Base-by-base conservation (phyloP, 1,140 invertebrate genomes). In the Procambarus clarkii region DNA sequence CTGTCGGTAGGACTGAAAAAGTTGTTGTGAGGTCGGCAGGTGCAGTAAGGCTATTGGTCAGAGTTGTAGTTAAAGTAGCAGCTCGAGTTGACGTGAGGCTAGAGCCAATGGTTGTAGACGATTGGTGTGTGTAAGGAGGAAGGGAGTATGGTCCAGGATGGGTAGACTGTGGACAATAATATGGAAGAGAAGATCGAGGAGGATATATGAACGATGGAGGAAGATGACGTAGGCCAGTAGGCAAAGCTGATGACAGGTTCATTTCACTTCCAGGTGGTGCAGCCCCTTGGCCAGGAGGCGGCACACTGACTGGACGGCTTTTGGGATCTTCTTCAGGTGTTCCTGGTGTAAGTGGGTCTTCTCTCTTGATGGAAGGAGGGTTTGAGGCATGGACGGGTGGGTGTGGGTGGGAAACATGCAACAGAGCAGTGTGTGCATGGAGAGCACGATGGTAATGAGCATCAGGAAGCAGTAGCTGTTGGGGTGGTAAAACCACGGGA, bases 251-350 rank as follows among this genome's bases (percentile, higher is more conserved):
- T 54, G 86, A 34, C 80, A 85, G 24, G 13, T 34, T 85, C 83
- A 85, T 69, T 74, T 85, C 83, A 48, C 60, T 85, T 45, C 83
- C 83, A 46, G 83, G 83, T 71, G 83, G 83, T 64, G 89, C 21
- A 74, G 81, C 77, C 50, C 79, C 77, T 69, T 81, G 78, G 44
- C 60, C 78, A 18, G 87, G 45, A 5, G 24, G 81, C 44, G 64
- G 71, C 45, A 90, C 88, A 60, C 71, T 84, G 21, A 83, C 71
- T 24, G 88, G 71, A 21, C 74, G 88, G 34, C 64, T 78, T 74
- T 91, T 91, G 58, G 81, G 89, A 50, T 91, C 89, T 34, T 91
- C 89, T 44, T 91, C 89, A 18, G 82, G 60, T 48, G 89, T 15
- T 50, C 45, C 80, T 18, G 87, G 87, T 48, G 89, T 78, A 15